A percentile compares a stretch with the other conserved stretches of the same genome.
These are phyloP conservation scores for Globodera ellingtonae DNA, from an alignment of 1,140 invertebrate genomes.

Conservation along the genomic window DNA sequence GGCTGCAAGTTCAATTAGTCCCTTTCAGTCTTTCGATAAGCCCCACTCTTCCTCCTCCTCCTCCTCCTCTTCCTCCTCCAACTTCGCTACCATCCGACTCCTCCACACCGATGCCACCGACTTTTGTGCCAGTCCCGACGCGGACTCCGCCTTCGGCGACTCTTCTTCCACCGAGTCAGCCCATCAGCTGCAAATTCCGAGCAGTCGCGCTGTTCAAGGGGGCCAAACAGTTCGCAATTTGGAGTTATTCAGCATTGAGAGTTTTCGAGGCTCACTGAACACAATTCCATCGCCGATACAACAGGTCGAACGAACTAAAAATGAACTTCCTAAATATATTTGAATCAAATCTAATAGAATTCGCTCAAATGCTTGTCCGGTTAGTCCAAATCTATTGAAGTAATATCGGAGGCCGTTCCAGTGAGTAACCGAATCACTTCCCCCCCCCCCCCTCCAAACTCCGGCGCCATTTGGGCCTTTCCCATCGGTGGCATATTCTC, in stretches of 20 bases:
- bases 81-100: not conserved
- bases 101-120: conserved; percentile 23
- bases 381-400: too few species aligned
- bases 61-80: not conserved
- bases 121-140: conserved; percentile 47
- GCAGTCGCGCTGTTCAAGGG: conserved; percentile 10
- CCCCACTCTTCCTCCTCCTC: conserved; percentile 14
- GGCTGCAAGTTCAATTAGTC: not conserved
- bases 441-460: too few species aligned
- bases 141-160: conserved; percentile 55
- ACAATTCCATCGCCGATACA: conserved; percentile 45
- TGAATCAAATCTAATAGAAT: too few species aligned
- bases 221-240: conserved; percentile 26
- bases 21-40: conserved; percentile 13
- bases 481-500: too few species aligned
- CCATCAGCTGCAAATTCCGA: conserved; percentile 29
- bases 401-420: too few species aligned
- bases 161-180: conserved; percentile 52
- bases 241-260: conserved; percentile 50
- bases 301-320: conserved; percentile 31
- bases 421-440: too few species aligned
- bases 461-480: too few species aligned
- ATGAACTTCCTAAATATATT: too few species aligned
- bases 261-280: conserved; percentile 45
- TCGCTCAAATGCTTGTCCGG: too few species aligned